Conservation (phyloP, 2,797 vertebrate genomes). For the Neopelma chrysocephalum region DNA sequence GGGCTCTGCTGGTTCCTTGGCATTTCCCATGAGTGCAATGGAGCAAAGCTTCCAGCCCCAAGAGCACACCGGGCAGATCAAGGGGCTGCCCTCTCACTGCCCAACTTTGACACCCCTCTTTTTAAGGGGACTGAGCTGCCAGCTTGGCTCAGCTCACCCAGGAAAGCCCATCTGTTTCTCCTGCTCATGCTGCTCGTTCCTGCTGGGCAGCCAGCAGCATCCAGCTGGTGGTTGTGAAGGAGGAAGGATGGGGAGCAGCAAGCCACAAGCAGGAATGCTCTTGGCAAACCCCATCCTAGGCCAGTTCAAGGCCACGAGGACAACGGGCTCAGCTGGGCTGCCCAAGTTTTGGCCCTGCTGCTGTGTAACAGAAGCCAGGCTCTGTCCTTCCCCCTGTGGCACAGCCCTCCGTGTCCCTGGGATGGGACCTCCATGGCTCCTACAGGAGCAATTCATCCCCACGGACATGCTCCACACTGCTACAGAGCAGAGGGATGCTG, state of each 20-base stretch:
- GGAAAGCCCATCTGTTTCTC: background rate
- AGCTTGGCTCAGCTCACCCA: background rate
- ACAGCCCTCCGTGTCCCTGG: background rate
- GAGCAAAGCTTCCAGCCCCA: background rate
- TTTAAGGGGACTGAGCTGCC: background rate
- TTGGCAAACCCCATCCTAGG: background rate
- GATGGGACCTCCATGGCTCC: background rate
- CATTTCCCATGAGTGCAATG: background rate
- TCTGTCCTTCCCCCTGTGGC: background rate
- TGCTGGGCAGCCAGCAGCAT: background rate
- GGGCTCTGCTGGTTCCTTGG: background rate
- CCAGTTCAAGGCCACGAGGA: rapidly evolving
- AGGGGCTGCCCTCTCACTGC: background rate
- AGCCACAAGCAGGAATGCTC: background rate
- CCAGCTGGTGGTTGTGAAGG: background rate
- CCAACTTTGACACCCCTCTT: background rate
- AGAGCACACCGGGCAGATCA: rapidly evolving
- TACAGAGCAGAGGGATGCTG: background rate
- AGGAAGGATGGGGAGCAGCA: background rate
- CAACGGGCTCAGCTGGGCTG: background rate
- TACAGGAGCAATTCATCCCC: background rate
- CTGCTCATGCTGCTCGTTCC: background rate
- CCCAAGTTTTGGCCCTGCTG: background rate
- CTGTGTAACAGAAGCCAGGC: background rate
- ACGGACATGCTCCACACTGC: background rate